Evolutionary conservation across 1,140 invertebrate genomes (phyloP), one percentile per base, ranked within the genome.

Genomic region (Phymastichus coffea): DNA sequence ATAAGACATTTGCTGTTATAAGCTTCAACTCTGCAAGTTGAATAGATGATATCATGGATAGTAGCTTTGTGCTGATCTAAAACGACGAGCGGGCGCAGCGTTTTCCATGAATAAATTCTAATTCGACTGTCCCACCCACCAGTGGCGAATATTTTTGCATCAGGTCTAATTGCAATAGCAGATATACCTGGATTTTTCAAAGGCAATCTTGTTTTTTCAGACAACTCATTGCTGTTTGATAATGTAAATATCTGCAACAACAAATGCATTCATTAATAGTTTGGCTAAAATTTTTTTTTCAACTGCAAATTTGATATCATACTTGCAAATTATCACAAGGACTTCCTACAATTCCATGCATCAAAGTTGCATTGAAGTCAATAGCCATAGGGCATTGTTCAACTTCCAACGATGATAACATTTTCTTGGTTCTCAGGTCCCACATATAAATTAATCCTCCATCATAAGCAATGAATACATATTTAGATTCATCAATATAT

Each of bases 81-180:
- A 58, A 92, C 87, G 8, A 86, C 91, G 46, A 94, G 70, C 3
- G 87, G 84, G 44, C 87, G 82, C 9, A 92, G 72, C 54, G 84
- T 88, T 71, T 90, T 91, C 85, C 88, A 89, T 4, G 90, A 88
- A 73, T 88, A 93, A 62, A 93, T 81, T 67, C 90, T 79, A 38
- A 93, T 80, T 46, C 85, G 83, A 4, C 86, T 85, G 70, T 94
- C 91, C 87, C 88, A 92, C 19, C 90, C 87, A 30, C 86, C 91
- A 20, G 83, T 81, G 19, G 86, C 85, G 69, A 93, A 86, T 6
- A 94, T 85, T 74, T 88, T 91, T 10, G 85, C 81, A 79, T 93
- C 91, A 0, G 76, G 67, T 54, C 90, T 81, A 44, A 91, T 84
- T 60, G 81, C 80, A n/a, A 92, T 77, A 63, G 82, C 82, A 69